phyloP scores from a whole-genome alignment of 1,140 invertebrate genomes.

The Octopus sinensis region DNA sequence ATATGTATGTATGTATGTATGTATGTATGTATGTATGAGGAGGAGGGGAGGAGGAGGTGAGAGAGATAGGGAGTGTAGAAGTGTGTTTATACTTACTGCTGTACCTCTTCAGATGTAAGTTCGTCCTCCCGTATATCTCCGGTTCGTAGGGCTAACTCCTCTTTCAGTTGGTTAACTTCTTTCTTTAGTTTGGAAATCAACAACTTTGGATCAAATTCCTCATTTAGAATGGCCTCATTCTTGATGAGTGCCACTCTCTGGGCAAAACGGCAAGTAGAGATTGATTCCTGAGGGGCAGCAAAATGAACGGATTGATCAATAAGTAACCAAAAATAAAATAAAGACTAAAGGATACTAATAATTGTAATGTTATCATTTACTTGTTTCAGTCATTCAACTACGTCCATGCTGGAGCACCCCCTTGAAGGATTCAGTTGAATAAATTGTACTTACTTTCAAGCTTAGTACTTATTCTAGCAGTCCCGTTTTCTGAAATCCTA shows the following conservation, averaged over 20 bases:
- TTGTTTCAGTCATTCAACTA: no score
- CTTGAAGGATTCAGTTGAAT: no score
- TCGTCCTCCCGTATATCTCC: constrained; percentile 51
- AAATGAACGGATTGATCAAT: background rate
- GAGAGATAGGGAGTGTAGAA: background rate
- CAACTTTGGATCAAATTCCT: constrained; percentile 61
- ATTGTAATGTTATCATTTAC: background rate
- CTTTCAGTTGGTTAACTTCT: constrained; percentile 56
- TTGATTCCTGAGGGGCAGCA: constrained; percentile 59
- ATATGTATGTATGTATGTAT: background rate
- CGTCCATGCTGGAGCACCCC: no score
- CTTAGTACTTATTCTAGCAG: no score
- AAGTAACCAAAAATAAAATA: background rate
- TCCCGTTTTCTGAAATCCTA: no score
- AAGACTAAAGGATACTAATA: constrained; percentile 11
- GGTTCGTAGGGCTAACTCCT: constrained; percentile 52
- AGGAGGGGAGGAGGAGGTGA: background rate
- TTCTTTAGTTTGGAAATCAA: constrained; percentile 59
- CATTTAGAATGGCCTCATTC: constrained; percentile 63
- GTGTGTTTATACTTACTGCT: constrained; percentile 34
- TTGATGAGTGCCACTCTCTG: constrained; percentile 67
- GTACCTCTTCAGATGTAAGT: constrained; percentile 47
- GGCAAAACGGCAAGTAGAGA: constrained; percentile 69
- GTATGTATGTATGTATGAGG: background rate
- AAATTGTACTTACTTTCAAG: no score